Percentiles rank a stretch among this genome's conserved stretches.
phyloP scores from a whole-genome alignment of 2,888 invertebrate genomes.

The Uropetala carovei region DNA sequence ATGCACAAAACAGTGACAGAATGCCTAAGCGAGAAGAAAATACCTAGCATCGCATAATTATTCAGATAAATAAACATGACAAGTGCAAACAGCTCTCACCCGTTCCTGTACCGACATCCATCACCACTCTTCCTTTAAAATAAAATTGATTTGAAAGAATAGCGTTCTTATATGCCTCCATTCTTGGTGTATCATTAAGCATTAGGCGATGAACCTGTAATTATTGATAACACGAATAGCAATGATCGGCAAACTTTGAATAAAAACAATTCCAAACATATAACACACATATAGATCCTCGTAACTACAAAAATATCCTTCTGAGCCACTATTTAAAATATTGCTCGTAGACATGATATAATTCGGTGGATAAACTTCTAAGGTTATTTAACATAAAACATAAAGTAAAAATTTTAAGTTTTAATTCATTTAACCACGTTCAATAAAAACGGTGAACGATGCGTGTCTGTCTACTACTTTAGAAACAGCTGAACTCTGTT shows the following conservation, averaged over 20 bases:
- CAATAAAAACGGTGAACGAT: not conserved
- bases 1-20: constrained; percentile 91
- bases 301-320: constrained; percentile 83
- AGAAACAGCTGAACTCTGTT: not conserved
- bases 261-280: constrained; percentile 67
- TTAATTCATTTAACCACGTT: not conserved
- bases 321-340: constrained; percentile 67
- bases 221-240: constrained; percentile 29
- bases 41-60: constrained; percentile 23
- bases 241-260: constrained; percentile 39
- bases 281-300: constrained; percentile 84
- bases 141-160: constrained; percentile 82
- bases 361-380: not conserved
- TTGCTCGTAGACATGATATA: not conserved
- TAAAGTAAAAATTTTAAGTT: not conserved
- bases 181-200: constrained; percentile 86
- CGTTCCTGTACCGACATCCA: constrained; percentile 92
- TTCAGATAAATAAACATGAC: not conserved
- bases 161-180: constrained; percentile 87
- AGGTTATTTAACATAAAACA: not conserved
- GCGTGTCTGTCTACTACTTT: not conserved
- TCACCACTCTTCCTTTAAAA: constrained; percentile 87
- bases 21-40: constrained; percentile 78
- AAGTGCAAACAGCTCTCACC: constrained; percentile 73
- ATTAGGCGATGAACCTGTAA: constrained; percentile 87